Evolutionary conservation across 2,888 invertebrate genomes (phyloP), one percentile per base, ranked within the genome.

Genomic region (Mimachlamys varia): DNA sequence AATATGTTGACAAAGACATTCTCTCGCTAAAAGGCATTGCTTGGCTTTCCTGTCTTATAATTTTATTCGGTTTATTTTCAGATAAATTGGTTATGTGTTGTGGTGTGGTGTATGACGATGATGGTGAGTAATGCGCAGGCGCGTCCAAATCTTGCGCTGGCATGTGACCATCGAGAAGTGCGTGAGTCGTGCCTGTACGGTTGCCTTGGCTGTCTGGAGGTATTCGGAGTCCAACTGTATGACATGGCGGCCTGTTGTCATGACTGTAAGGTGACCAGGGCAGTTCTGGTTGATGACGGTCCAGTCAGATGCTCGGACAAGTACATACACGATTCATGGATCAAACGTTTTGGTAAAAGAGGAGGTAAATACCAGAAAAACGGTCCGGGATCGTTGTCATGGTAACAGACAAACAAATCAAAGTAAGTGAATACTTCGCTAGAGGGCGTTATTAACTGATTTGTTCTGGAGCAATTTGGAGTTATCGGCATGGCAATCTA

Each of bases 171-270:
- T 27, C 90, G 94, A 37, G 89, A 92, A n/a, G 93, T 94, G 55
- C 89, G 93, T 87, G 76, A 90, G 87, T 91, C 93, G n/a, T 94
- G 94, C 92, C 89, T 94, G 38, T 91, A 93, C n/a, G 95, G 94
- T 19, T 94, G 95, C 91, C 92, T 94, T 10, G 92, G 94, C 19
- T 95, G 95, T 92, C 92, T 92, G 50, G 94, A 94, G 88, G 91
- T 92, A 76, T 94, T 93, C 58, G 94, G 95, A 1, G 92, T 94
- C 53, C 92, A 93, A n/a, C 92, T 93, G 88, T 95, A 94, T 91
- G 93, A 95, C 89, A 93, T 94, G 92, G 94, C 94, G 87, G 94
- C 94, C 13, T 94, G 94, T 89, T 95, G 95, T 88, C 92, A 94
- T 53, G 94, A 94, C 37, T 94, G 95, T 58, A 92, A 92, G 88